These are phyloP conservation scores for Aphelenchoides besseyi DNA, from an alignment of 1,140 invertebrate genomes.

Conservation along the genomic window DNA sequence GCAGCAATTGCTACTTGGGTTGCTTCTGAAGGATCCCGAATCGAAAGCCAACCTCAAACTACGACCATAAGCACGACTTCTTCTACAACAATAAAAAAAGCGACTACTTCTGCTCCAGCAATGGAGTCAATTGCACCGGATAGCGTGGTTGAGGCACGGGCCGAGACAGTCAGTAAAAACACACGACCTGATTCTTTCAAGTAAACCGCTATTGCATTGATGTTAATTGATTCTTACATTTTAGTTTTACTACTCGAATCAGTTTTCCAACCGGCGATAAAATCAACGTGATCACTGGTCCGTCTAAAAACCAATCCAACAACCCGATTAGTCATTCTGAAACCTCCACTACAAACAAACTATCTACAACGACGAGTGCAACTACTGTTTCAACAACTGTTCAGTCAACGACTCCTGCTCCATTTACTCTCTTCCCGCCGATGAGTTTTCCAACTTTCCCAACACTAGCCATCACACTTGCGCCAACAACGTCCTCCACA, in stretches of 20 bases:
- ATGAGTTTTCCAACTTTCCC: slow-evolving; percentile 23
- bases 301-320: slow-evolving; percentile 5
- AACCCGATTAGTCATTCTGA: neutral
- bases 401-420: neutral
- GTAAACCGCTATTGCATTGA: neutral
- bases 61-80: slow-evolving; percentile 8
- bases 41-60: slow-evolving; percentile 13
- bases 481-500: slow-evolving; percentile 12
- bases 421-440: neutral
- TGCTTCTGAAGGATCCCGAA: neutral
- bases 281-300: slow-evolving; percentile 19
- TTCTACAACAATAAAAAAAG: slow-evolving; percentile 6
- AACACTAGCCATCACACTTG: slow-evolving; percentile 18
- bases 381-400: slow-evolving; percentile 23
- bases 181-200: neutral
- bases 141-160: neutral
- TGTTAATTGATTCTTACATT: neutral
- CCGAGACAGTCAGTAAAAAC: neutral
- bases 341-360: slow-evolving; percentile 19
- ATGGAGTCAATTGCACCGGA: neutral
- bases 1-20: neutral
- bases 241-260: slow-evolving; percentile 32
- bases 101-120: neutral
- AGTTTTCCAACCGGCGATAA: slow-evolving; percentile 28
- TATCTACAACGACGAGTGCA: slow-evolving; percentile 25